A percentile compares a stretch with the other conserved stretches of the same genome.
Conservation (phyloP, 2,797 vertebrate genomes). For the Graptemys geographica region DNA sequence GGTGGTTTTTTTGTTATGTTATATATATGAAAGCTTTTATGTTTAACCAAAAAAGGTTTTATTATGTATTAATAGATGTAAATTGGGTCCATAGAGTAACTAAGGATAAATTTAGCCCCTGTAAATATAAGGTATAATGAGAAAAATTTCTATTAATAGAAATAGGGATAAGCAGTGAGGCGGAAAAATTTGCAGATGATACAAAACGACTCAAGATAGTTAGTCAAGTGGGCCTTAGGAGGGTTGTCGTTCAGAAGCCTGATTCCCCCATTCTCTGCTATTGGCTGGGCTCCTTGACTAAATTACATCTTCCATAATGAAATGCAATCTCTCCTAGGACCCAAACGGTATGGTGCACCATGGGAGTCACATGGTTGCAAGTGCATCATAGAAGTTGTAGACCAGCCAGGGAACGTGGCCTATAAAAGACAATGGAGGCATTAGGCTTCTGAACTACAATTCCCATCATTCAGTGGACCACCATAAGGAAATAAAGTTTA, state of each 20-base stretch:
- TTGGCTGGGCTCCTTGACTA: not conserved
- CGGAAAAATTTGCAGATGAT: too few relatives aligned
- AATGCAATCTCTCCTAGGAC: not conserved
- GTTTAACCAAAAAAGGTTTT: not conserved
- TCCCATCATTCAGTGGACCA: not conserved
- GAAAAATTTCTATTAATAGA: too few relatives aligned
- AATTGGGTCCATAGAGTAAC: not conserved
- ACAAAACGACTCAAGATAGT: too few relatives aligned
- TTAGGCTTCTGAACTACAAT: not conserved
- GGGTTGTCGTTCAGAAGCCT: too few relatives aligned
- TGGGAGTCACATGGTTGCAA: not conserved
- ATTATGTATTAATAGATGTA: not conserved
- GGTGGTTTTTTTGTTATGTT: not conserved
- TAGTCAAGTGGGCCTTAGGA: too few relatives aligned
- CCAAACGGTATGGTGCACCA: not conserved
- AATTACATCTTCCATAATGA: not conserved
- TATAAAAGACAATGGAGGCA: not conserved
- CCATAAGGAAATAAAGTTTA: not conserved
- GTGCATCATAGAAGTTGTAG: not conserved
- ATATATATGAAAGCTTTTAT: not conserved
- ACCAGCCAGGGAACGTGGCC: not conserved
- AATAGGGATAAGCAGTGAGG: too few relatives aligned
- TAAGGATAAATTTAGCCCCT: not conserved
- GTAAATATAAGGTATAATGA: not conserved
- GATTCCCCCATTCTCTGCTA: too few relatives aligned